phyloP scores from a whole-genome alignment of 2,113 vertebrate species.

The Triplophysa rosa region DNA sequence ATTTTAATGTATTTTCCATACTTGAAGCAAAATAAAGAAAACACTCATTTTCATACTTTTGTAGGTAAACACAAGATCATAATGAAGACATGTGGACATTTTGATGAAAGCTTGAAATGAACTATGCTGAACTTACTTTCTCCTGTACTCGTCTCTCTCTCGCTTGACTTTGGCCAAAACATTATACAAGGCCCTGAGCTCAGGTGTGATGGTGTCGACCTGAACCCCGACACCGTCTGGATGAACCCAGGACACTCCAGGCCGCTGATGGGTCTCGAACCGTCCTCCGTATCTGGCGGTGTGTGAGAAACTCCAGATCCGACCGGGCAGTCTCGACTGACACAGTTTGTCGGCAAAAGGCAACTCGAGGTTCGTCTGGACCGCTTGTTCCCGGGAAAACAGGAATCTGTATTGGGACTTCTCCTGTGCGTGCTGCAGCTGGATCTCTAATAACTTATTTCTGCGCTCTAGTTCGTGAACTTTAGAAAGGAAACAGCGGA shows the following conservation, averaged over 20 bases:
- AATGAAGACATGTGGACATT: neutral
- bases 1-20: too few relatives aligned
- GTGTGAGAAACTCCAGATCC: conserved; percentile 75
- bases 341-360: conserved; percentile 19
- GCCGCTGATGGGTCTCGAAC: conserved; percentile 68
- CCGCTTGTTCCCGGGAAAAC: conserved; percentile 70
- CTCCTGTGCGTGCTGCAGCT: conserved; percentile 68
- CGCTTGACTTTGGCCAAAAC: conserved; percentile 59
- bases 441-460: conserved; percentile 74
- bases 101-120: neutral
- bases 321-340: conserved; percentile 67
- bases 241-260: conserved; percentile 63
- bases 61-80: neutral
- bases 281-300: conserved; percentile 68
- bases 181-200: conserved; percentile 59
- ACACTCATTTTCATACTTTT: neutral
- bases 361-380: conserved; percentile 64
- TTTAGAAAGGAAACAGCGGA: conserved; percentile 63
- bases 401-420: conserved; percentile 63
- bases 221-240: conserved; percentile 63
- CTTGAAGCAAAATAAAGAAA: too few relatives aligned
- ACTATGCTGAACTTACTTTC: conserved; percentile 53
- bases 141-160: conserved; percentile 66
- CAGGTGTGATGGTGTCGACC: conserved; percentile 58
- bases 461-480: conserved; percentile 77